phyloP scores from a whole-genome alignment of 2,888 invertebrate genomes.

The Ichneumon xanthorius region DNA sequence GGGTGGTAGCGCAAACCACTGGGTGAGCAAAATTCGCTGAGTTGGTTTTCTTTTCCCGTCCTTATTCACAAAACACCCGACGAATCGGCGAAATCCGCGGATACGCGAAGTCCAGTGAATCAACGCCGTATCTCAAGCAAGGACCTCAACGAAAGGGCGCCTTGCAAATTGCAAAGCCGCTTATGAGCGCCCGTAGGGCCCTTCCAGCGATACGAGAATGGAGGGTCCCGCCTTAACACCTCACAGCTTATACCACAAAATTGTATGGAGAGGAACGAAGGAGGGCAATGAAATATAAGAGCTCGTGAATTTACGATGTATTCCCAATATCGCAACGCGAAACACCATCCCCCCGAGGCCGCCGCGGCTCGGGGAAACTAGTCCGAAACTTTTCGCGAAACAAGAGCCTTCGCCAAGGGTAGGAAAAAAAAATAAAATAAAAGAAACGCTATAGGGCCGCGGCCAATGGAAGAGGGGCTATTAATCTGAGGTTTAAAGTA shows the following conservation, averaged over 20 bases:
- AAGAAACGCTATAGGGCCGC: conserved; percentile 51
- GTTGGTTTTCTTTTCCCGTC: neutral
- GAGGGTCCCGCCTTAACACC: neutral
- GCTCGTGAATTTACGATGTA: conserved; percentile 63
- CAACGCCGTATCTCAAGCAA: neutral
- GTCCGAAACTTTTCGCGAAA: conserved; percentile 61
- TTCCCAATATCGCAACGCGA: conserved; percentile 57
- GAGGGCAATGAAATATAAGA: conserved; percentile 57
- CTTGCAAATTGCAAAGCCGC: conserved; percentile 7
- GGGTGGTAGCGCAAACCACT: too few species aligned
- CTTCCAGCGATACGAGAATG: conserved; percentile 21
- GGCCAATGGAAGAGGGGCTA: conserved; percentile 69
- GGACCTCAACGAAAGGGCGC: neutral
- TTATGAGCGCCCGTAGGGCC: neutral
- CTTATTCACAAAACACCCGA: neutral
- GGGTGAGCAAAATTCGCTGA: too few species aligned
- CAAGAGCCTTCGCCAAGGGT: conserved; percentile 54
- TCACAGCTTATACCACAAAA: neutral
- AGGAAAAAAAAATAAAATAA: conserved; percentile 38
- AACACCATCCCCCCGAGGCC: conserved; percentile 43
- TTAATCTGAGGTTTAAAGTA: conserved; percentile 78
- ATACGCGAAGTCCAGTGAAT: neutral
- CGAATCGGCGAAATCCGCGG: neutral
- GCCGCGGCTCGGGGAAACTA: conserved; percentile 41
- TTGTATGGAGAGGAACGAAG: conserved; percentile 15